Percentiles rank a stretch among this genome's conserved stretches.
These are phyloP conservation scores for Aplodontia rufa DNA, from an alignment of 2,113 vertebrate species.

Conservation along the genomic window DNA sequence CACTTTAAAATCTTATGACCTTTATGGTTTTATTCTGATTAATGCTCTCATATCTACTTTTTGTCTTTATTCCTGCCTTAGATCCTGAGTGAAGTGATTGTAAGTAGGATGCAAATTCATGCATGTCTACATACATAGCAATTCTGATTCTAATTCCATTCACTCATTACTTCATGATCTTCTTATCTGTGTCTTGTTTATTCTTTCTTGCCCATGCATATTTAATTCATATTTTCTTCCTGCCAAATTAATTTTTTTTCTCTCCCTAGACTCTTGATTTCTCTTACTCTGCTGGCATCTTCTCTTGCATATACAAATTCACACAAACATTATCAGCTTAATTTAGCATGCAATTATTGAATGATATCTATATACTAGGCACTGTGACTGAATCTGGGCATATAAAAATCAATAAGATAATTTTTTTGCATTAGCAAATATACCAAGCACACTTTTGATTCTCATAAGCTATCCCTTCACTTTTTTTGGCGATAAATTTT, in stretches of 20 bases:
- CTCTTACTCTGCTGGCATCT: background rate
- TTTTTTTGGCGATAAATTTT: background rate
- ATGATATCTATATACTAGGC: background rate
- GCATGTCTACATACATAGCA: rapidly evolving
- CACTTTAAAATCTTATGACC: background rate
- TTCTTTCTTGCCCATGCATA: background rate
- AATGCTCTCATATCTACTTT: rapidly evolving
- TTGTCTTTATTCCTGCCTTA: too few species aligned
- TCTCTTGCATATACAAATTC: background rate
- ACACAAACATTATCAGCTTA: slow-evolving; percentile 20
- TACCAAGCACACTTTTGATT: background rate
- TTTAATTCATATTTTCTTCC: background rate
- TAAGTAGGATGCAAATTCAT: rapidly evolving
- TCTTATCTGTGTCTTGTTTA: slow-evolving; percentile 6
- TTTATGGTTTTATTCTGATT: background rate
- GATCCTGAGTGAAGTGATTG: rapidly evolving
- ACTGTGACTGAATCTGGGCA: background rate
- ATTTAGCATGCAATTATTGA: background rate
- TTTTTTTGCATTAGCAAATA: background rate
- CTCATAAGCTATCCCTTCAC: background rate
- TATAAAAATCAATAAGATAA: background rate
- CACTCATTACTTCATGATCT: background rate
- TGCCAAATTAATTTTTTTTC: slow-evolving; percentile 14
- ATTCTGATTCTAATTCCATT: background rate
- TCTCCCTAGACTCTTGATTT: background rate